Conservation (phyloP, 2,797 vertebrate genomes). For the Enteromius afrohamiltoni region DNA sequence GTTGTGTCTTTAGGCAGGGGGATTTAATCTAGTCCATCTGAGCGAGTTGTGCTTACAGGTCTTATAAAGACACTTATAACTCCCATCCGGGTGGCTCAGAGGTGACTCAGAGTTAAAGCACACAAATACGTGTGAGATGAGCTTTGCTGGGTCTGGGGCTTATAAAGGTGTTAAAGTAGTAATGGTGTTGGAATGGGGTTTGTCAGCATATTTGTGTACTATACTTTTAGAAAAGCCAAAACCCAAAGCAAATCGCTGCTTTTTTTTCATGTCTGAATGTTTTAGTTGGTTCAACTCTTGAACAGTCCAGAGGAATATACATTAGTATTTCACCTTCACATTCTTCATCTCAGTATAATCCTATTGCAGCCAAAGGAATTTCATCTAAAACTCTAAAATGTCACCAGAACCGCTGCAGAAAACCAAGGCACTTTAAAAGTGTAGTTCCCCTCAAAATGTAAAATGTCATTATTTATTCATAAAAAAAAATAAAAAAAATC, state of each 20-base stretch:
- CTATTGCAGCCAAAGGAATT: not conserved
- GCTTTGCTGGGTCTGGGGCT: conserved; percentile 20
- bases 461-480: not conserved
- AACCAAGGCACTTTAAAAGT: not conserved
- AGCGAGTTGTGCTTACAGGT: not conserved
- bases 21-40: not conserved
- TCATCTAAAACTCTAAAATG: conserved; percentile 6
- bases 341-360: not conserved
- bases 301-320: not conserved
- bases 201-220: conserved; percentile 36
- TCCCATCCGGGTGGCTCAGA: conserved; percentile 8
- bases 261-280: not conserved
- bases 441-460: not conserved
- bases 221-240: conserved; percentile 17
- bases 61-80: not conserved
- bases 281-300: not conserved
- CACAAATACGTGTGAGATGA: conserved; percentile 17
- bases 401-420: not conserved
- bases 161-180: not conserved
- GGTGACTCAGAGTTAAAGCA: conserved; percentile 38
- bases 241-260: not conserved
- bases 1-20: conserved; percentile 13
- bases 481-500: not conserved
- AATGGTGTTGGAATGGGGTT: conserved; percentile 39
- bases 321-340: not conserved